Evolutionary conservation across 92 coral and sea anemone species (phyloP).

Genomic region (Palythoa grandis): DNA sequence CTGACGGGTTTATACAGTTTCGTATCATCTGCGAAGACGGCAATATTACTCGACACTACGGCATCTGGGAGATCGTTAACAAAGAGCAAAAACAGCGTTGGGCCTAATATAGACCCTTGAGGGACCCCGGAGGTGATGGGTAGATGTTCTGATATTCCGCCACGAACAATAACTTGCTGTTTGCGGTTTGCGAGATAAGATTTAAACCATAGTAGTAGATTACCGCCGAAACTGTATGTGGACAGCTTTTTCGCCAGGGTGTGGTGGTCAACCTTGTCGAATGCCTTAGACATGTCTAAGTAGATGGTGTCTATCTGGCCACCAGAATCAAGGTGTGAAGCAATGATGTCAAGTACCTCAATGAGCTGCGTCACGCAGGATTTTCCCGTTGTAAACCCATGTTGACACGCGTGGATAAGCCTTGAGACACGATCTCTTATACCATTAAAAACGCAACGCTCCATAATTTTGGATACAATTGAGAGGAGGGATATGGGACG

Average conservation of each 20-base stretch:
- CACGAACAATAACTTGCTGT: background rate
- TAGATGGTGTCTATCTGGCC: background rate
- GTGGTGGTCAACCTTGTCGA: background rate
- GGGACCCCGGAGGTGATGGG: background rate
- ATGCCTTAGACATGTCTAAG: background rate
- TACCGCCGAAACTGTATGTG: too few species aligned
- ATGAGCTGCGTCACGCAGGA: slow-evolving; percentile 19
- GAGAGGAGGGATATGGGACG: too few species aligned
- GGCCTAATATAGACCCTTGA: too few species aligned
- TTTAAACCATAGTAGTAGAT: too few species aligned
- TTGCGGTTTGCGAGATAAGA: background rate
- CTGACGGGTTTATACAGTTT: too few species aligned
- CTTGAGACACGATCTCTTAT: background rate
- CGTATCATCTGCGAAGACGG: too few species aligned
- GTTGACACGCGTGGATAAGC: slow-evolving; percentile 31
- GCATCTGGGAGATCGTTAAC: too few species aligned
- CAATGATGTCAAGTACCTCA: slow-evolving; percentile 3
- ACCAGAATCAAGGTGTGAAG: background rate
- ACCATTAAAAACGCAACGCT: too few species aligned
- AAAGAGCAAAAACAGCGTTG: too few species aligned
- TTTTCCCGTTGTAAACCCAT: slow-evolving; percentile 19
- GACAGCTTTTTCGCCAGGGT: background rate
- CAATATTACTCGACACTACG: too few species aligned
- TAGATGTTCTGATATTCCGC: background rate
- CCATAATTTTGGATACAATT: too few species aligned